These are phyloP conservation scores for Pachycephala philippinensis DNA, from an alignment of 2,113 vertebrate species.

Conservation along the genomic window DNA sequence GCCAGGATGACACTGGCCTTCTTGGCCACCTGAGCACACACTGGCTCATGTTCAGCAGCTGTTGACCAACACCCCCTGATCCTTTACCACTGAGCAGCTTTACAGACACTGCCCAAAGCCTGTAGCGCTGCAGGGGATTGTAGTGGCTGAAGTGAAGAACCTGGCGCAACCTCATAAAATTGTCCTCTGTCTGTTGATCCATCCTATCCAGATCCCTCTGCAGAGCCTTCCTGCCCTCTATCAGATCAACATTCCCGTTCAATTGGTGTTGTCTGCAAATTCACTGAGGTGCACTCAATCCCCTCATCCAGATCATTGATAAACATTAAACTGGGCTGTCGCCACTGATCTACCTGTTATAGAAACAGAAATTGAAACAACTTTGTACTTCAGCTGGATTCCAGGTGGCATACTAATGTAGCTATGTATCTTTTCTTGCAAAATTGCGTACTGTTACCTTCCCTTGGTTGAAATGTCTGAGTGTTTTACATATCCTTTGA, in stretches of 20 bases:
- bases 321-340: not conserved
- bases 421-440: not conserved
- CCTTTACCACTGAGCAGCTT: not conserved
- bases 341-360: not conserved
- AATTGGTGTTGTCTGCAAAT: not conserved
- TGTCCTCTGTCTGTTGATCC: not conserved
- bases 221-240: not conserved
- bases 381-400: not conserved
- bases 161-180: not conserved
- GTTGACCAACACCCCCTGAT: not conserved
- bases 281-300: not conserved
- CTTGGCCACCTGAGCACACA: not conserved
- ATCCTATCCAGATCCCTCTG: not conserved
- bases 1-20: not conserved
- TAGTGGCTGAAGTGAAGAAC: not conserved
- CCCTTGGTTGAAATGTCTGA: not conserved
- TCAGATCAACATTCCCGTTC: not conserved
- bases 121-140: not conserved
- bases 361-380: not conserved
- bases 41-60: not conserved
- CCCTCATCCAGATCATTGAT: not conserved
- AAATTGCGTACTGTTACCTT: not conserved
- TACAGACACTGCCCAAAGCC: not conserved
- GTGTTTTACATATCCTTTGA: not conserved
- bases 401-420: not conserved